These are phyloP conservation scores for Lithosia quadra DNA, from an alignment of 2,888 invertebrate species.

Conservation along the genomic window DNA sequence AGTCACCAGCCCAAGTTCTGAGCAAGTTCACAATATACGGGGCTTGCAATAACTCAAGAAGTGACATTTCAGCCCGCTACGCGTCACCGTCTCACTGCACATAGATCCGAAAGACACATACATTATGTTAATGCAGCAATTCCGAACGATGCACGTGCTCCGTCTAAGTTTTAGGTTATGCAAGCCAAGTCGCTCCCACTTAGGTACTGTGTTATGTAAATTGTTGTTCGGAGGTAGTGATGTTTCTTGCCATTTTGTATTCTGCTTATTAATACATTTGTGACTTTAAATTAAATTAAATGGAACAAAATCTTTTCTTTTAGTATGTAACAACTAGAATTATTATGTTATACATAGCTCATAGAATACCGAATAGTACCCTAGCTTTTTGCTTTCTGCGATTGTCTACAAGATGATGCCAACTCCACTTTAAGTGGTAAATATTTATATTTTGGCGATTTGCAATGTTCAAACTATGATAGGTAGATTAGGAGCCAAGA, in stretches of 20 bases:
- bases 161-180: conserved; percentile 32
- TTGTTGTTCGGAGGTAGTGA: conserved; percentile 17
- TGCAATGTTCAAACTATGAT: too few species aligned
- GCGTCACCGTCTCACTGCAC: not conserved
- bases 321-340: too few species aligned
- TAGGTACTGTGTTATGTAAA: conserved; percentile 27
- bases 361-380: too few species aligned
- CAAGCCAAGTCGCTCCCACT: conserved; percentile 22
- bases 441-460: too few species aligned
- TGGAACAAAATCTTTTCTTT: too few species aligned
- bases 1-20: too few species aligned
- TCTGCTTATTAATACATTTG: not conserved
- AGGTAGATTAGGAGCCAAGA: too few species aligned
- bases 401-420: too few species aligned
- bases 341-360: too few species aligned
- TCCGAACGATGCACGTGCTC: conserved; percentile 35
- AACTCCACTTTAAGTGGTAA: too few species aligned
- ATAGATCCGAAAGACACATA: not conserved
- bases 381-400: too few species aligned
- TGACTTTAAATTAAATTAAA: not conserved
- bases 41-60: not conserved
- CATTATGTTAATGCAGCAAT: conserved; percentile 20
- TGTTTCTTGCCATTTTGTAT: not conserved
- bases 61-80: not conserved
- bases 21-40: not conserved